Evolutionary conservation across 1,140 invertebrate species (phyloP).

Genomic region (Xylocopa sonorina): DNA sequence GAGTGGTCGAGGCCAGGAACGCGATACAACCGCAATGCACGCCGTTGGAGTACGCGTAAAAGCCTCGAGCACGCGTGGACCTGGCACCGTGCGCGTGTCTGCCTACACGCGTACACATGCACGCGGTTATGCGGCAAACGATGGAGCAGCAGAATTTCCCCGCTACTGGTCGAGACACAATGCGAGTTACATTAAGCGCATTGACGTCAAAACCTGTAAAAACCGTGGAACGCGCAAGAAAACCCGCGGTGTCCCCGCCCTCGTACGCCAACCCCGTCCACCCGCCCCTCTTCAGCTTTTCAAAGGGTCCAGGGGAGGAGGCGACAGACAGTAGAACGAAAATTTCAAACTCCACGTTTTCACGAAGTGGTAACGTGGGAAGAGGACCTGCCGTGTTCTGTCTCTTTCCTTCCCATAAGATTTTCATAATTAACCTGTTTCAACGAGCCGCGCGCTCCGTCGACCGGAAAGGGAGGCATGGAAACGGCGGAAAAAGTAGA

Average conservation of each 20-base stretch:
- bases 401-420: too few species aligned
- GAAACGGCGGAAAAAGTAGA: neutral
- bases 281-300: neutral
- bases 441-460: conserved; percentile 24
- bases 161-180: neutral
- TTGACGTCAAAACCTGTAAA: conserved; percentile 34
- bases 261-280: too few species aligned
- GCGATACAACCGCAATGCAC: conserved; percentile 25
- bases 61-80: neutral
- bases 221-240: conserved; percentile 41
- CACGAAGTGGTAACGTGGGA: neutral
- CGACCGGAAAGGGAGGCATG: neutral
- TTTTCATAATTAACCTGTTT: conserved; percentile 43
- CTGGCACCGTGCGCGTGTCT: too few species aligned
- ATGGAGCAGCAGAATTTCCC: conserved; percentile 7
- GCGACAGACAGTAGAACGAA: neutral
- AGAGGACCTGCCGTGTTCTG: too few species aligned
- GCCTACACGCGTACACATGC: neutral
- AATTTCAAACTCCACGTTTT: conserved; percentile 53
- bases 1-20: conserved; percentile 40
- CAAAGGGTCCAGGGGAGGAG: neutral
- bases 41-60: neutral
- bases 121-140: conserved; percentile 18
- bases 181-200: conserved; percentile 27
- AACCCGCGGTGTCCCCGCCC: neutral